Evolutionary conservation across 2,888 invertebrate species (phyloP).

Genomic region (Zaprionus lineosus): DNA sequence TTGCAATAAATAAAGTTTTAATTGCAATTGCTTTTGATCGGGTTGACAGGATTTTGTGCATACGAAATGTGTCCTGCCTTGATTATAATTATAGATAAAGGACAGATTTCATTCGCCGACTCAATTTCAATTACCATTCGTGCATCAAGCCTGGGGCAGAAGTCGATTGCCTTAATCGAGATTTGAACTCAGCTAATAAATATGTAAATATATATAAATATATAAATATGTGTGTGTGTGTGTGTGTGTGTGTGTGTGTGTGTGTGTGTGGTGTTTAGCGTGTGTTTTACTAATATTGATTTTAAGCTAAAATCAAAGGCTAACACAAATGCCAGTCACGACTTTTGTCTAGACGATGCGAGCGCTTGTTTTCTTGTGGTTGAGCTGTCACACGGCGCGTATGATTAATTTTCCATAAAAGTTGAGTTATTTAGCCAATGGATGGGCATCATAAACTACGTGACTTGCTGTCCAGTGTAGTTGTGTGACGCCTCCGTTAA

Average conservation of each 20-base stretch:
- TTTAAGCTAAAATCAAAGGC: not conserved
- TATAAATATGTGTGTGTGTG: too few relatives aligned
- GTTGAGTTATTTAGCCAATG: slow-evolving; percentile 26
- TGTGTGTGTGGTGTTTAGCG: not conserved
- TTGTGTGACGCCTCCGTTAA: slow-evolving; percentile 16
- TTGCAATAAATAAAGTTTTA: slow-evolving; percentile 57
- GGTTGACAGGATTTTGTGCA: slow-evolving; percentile 9
- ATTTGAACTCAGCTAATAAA: too few relatives aligned
- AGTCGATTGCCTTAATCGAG: too few relatives aligned
- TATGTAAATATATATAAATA: too few relatives aligned
- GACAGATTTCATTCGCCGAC: not conserved
- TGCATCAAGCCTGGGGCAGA: too few relatives aligned
- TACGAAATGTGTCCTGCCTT: not conserved
- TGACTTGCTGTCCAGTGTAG: slow-evolving; percentile 29
- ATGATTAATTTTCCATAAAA: slow-evolving; percentile 43
- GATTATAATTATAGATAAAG: slow-evolving; percentile 53
- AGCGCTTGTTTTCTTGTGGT: not conserved
- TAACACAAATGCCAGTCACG: not conserved
- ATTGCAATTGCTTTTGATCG: slow-evolving; percentile 38
- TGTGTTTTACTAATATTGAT: too few relatives aligned
- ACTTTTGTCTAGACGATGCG: slow-evolving; percentile 32
- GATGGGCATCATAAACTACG: slow-evolving; percentile 32
- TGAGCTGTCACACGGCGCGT: slow-evolving; percentile 12
- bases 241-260: too few relatives aligned
- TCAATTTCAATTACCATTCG: slow-evolving; percentile 3